Evolutionary conservation across 2,797 vertebrate genomes (phyloP), one percentile per base, ranked within the genome.

Genomic region (Petrocephalus schoutedeni): DNA sequence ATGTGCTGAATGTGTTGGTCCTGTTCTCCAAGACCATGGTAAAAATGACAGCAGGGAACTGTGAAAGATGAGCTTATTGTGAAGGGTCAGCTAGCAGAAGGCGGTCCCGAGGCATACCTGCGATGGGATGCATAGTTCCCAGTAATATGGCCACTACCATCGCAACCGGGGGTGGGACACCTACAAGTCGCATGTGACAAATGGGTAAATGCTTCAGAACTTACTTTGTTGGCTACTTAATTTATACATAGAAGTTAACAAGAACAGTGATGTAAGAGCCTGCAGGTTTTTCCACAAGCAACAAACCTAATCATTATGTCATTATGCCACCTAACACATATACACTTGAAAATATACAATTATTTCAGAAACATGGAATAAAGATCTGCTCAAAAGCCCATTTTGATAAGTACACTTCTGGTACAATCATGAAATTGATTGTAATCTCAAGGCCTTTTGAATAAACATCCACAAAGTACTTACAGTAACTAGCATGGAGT

Each of bases 51-150:
- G 45, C 28, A 54, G 10, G 10, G 10, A 28, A 23, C 21, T 16
- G 82, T 23, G 45, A 23, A 84, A 84, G 51, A 84, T 54, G 23
- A 23, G 14, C 41, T 80, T 80, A 49, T 74, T 74, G 41, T 80
- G 74, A 49, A 49, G 12, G 82, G 91, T 92, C 93, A 91, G 93
- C 90, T 89, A 87, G 92, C 91, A 89, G 91, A 92, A n/a, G 19
- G 36, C 86, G 64, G 71, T 28, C 21, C 0, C 7, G 23, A 61
- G 51, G 16, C 83, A 1, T 93, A 99, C 98, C 98, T 99, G 96
- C 98, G 98, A 92, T 99, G 98, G 90, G 98, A 99, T 91, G 98
- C 98, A 93, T 99, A 99, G 95, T 99, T 99, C 93, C 98, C 98
- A 0, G 98, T 99, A 94, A 99, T 98, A 95, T 99, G 98, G 92